Evolutionary conservation across 37 sponge, comb jelly and placozoan species (phyloP).

Genomic region (Chondrosia reniformis): DNA sequence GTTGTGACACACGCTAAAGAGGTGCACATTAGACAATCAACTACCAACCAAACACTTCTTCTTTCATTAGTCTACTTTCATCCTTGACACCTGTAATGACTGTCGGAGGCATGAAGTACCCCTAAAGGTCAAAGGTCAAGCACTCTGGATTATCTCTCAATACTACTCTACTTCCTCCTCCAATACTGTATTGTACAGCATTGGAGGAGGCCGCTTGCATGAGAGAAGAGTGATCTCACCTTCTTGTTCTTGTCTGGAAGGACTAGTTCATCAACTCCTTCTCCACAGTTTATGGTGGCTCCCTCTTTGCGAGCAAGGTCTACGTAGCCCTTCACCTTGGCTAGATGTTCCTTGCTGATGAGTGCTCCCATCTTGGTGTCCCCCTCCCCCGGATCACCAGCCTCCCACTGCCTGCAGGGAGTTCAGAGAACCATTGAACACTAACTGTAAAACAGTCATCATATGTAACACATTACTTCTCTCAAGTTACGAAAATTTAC

Average conservation of each 20-base stretch:
- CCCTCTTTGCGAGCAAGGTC: constrained; percentile 73
- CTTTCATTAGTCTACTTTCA: constrained; percentile 74
- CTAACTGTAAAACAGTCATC: too few species aligned
- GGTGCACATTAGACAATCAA: neutral
- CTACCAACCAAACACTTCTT: constrained; percentile 84
- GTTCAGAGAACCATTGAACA: neutral
- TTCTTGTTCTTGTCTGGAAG: constrained; percentile 69
- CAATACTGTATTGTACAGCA: too few species aligned
- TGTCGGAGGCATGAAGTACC: constrained; percentile 84
- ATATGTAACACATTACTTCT: too few species aligned
- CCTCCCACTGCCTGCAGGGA: constrained; percentile 51
- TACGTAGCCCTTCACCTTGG: constrained; percentile 74
- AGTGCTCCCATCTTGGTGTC: constrained; percentile 80
- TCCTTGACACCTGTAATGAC: constrained; percentile 80
- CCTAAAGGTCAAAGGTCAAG: constrained; percentile 31
- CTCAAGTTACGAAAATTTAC: too few species aligned
- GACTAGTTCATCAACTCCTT: constrained; percentile 57
- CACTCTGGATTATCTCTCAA: too few species aligned
- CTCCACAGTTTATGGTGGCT: constrained; percentile 73
- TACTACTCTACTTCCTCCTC: too few species aligned
- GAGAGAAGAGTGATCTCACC: constrained; percentile 11
- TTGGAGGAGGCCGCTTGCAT: neutral
- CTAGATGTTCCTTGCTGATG: constrained; percentile 81
- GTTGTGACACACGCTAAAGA: neutral
- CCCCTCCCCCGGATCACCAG: constrained; percentile 72